Evolutionary conservation across 2,113 vertebrate genomes (phyloP).

Genomic region (Lagopus muta): DNA sequence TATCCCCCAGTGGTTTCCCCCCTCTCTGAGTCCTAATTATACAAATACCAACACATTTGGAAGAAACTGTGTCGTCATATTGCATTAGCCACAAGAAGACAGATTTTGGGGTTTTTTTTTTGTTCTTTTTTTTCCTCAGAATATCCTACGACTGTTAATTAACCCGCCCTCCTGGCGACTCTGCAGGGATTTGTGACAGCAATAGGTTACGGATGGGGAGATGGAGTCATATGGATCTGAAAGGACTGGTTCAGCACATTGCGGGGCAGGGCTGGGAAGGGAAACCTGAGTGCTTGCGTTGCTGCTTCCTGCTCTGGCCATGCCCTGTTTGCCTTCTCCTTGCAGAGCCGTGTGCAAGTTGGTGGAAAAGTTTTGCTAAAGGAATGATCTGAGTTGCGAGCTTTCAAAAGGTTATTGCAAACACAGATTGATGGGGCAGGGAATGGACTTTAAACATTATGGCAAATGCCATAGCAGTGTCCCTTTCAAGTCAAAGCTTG

Average conservation of each 20-base stretch:
- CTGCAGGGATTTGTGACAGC: not conserved
- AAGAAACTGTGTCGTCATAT: not conserved
- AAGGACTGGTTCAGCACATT: not conserved
- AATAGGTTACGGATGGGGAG: not conserved
- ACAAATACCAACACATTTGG: conserved; percentile 46
- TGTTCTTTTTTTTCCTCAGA: not conserved
- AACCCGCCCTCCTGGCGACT: accelerated
- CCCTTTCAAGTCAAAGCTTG: conserved; percentile 57
- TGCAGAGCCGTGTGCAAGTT: not conserved
- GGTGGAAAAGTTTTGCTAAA: not conserved
- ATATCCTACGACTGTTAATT: conserved; percentile 17
- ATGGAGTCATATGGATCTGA: not conserved
- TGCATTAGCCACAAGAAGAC: not conserved
- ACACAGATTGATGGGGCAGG: conserved; percentile 30
- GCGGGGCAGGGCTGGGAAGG: not conserved
- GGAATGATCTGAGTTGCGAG: not conserved
- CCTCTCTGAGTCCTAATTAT: conserved; percentile 12
- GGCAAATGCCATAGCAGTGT: conserved; percentile 25
- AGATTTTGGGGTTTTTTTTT: not conserved
- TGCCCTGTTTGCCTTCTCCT: not conserved
- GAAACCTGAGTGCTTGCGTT: not conserved
- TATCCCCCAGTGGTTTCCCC: conserved; percentile 17
- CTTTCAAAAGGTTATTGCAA: conserved; percentile 45
- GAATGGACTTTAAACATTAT: not conserved
- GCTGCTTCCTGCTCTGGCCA: not conserved